Base-by-base conservation (phyloP, 2,797 vertebrate species). In the Falco concolor region DNA sequence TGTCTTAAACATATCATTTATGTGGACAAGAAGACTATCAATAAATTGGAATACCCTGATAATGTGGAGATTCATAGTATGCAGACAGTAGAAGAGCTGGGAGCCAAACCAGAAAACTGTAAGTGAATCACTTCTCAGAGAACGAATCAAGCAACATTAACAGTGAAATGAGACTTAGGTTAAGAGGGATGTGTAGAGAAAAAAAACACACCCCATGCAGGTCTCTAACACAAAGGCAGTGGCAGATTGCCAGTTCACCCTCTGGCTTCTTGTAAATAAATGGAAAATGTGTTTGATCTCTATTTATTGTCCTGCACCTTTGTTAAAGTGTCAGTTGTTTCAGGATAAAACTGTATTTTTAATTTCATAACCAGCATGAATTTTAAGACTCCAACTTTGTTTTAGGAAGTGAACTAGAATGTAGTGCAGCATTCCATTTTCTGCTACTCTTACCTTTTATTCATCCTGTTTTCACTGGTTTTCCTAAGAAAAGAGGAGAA, bases 1-100 rank as follows among this genome's bases (percentile, higher is more conserved):
- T 98, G 98, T 94, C 98, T 99, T 95, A 99, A 98, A 94, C 99
- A 99, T 44, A 98, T 99, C 45, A 98, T 99, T 97, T 99, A 98
- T n/a, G 99, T 99, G 97, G 99, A 99, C 96, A 98, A 98, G 90
- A 99, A 98, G 98, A 98, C 94, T 49, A 45, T 98, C 89, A 98
- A 75, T 97, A 98, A 98, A 96, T 97, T 98, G 2, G 99, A 98
- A 84, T 99, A 98, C 97, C 98, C 99, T 79, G 98, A 98, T 84
- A 97, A 97, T 5, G 81, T 99, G 84, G 98, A 98, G 96, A 98
- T 99, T 95, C 98, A 99, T 87, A 99, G 98, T 96, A 99, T 99
- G 98, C 97, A 99, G 87, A 96, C 98, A 6, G 98, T 99, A 24
- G 98, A 98, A 97, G 98, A 99, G 92, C 97, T 99, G 94, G 99